Evolutionary conservation across 2,113 vertebrate species (phyloP).

Genomic region (Mugil cephalus): DNA sequence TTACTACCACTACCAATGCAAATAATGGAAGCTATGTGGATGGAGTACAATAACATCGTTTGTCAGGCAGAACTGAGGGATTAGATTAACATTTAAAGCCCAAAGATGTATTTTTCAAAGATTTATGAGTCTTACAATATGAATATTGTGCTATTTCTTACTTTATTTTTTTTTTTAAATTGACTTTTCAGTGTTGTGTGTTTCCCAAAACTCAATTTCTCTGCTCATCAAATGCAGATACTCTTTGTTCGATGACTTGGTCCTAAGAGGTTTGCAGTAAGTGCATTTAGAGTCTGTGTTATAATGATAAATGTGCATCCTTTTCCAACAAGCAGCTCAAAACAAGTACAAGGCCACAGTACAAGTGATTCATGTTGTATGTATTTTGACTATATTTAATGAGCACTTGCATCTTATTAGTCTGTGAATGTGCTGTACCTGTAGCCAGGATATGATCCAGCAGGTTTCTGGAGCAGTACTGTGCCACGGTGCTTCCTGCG

Average conservation of each 20-base stretch:
- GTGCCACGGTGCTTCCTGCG: conserved; percentile 83
- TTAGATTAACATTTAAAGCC: too few species aligned
- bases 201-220: too few species aligned
- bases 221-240: too few species aligned
- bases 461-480: conserved; percentile 85
- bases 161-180: too few species aligned
- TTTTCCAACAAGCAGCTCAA: background rate
- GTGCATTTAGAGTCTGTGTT: conserved; percentile 2
- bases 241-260: background rate
- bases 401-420: background rate
- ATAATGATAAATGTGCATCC: background rate
- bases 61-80: background rate
- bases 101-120: too few species aligned
- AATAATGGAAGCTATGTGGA: too few species aligned
- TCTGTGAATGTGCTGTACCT: conserved; percentile 62
- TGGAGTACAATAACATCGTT: too few species aligned
- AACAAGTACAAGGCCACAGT: background rate
- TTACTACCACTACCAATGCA: too few species aligned
- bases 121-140: too few species aligned
- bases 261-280: background rate
- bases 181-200: too few species aligned
- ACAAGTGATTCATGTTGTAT: background rate
- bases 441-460: conserved; percentile 82
- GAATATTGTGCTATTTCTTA: too few species aligned
- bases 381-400: background rate